phyloP scores from a whole-genome alignment of 2,113 vertebrate genomes.

The Dolichallabes microphthalmus region DNA sequence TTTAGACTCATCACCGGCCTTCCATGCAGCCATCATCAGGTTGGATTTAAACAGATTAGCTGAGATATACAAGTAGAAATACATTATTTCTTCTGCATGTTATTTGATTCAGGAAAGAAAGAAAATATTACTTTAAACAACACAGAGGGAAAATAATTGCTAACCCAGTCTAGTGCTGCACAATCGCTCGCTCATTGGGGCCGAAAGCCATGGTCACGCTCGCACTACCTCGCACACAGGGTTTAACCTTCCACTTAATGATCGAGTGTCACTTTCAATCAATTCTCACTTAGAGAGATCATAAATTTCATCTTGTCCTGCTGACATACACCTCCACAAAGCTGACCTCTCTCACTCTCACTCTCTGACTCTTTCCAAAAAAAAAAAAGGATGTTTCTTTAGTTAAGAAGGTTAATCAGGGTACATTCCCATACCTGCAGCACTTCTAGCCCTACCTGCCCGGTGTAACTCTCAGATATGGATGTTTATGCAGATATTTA shows the following conservation, averaged over 20 bases:
- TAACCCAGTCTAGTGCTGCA: neutral
- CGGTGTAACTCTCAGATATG: constrained; percentile 30
- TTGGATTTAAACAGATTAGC: neutral
- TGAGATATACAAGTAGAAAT: neutral
- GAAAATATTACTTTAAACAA: constrained; percentile 8
- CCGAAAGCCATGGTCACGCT: constrained; percentile 7
- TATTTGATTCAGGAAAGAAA: neutral
- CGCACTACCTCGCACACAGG: constrained; percentile 2
- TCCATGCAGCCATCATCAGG: neutral
- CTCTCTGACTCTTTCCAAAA: constrained; percentile 12
- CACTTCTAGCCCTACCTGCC: neutral
- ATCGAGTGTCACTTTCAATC: constrained; percentile 39
- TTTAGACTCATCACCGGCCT: constrained; percentile 8
- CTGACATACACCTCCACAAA: constrained; percentile 36
- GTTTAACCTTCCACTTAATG: constrained; percentile 33
- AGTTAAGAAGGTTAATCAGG: constrained; percentile 16
- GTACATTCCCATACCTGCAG: constrained; percentile 11
- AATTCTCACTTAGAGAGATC: constrained; percentile 40
- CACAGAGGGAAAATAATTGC: neutral
- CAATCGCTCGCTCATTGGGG: neutral
- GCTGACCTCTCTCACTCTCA: constrained; percentile 7
- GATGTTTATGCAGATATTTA: constrained; percentile 27
- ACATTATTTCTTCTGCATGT: neutral
- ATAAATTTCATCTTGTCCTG: constrained; percentile 38
- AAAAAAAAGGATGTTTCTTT: constrained; percentile 13